These are phyloP conservation scores for Scaptomyza polygonia DNA, from an alignment of 2,888 invertebrate genomes.

Conservation along the genomic window DNA sequence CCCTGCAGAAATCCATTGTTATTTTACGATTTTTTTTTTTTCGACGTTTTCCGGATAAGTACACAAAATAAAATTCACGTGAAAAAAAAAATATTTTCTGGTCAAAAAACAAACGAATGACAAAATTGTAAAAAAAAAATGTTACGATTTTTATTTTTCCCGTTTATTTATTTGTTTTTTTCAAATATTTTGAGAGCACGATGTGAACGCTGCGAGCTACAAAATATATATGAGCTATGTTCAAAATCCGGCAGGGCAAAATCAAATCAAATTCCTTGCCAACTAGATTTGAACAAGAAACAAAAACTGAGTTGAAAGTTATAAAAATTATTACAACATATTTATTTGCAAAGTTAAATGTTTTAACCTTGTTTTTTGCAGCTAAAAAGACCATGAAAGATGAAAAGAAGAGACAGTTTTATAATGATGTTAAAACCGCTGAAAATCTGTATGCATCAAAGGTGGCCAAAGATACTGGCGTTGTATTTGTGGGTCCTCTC, in stretches of 20 bases:
- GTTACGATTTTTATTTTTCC: not conserved
- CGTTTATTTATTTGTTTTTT: not conserved
- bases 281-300: not conserved
- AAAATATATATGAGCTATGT: slow-evolving; percentile 84
- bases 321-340: too few relatives aligned
- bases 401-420: slow-evolving; percentile 85
- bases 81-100: not conserved
- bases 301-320: not conserved
- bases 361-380: not conserved
- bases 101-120: too few relatives aligned
- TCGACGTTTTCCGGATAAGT: not conserved
- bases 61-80: slow-evolving; percentile 1
- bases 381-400: not conserved
- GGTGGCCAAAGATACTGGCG: not conserved
- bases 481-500: slow-evolving; percentile 1
- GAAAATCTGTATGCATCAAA: slow-evolving; percentile 83
- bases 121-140: too few relatives aligned
- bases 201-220: slow-evolving; percentile 82
- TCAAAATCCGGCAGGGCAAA: not conserved
- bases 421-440: slow-evolving; percentile 90
- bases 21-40: not conserved
- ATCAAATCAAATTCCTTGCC: not conserved
- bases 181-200: not conserved
- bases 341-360: too few relatives aligned
- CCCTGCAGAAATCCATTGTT: slow-evolving; percentile 9